phyloP scores from a whole-genome alignment of 2,888 invertebrate genomes.

The Agrotis segetum region DNA sequence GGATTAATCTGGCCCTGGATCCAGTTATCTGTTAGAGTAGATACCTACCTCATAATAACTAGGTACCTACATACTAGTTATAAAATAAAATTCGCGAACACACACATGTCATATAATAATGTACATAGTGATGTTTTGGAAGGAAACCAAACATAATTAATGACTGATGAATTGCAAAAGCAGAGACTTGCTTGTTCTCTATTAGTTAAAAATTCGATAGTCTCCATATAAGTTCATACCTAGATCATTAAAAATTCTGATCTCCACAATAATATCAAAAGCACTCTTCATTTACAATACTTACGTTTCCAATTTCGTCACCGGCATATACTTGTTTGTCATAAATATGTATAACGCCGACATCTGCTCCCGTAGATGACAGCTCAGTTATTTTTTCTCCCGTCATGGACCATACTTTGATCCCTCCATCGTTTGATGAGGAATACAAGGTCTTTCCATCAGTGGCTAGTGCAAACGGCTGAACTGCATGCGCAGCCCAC shows the following conservation, averaged over 20 bases:
- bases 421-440: constrained; percentile 92
- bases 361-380: constrained; percentile 82
- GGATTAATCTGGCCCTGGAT: too few relatives aligned
- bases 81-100: too few relatives aligned
- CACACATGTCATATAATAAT: too few relatives aligned
- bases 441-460: constrained; percentile 89
- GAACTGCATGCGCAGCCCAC: constrained; percentile 92
- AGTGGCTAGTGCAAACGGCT: constrained; percentile 91
- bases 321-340: constrained; percentile 90
- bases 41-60: too few relatives aligned
- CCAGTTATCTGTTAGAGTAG: too few relatives aligned
- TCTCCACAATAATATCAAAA: background rate
- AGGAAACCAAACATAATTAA: background rate
- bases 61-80: too few relatives aligned
- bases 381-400: constrained; percentile 82
- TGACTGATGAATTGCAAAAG: background rate
- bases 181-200: background rate
- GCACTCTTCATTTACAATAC: constrained; percentile 54
- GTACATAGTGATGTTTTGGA: too few relatives aligned
- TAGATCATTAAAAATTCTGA: too few relatives aligned
- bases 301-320: constrained; percentile 92
- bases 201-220: background rate
- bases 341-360: constrained; percentile 77
- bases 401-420: constrained; percentile 89
- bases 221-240: background rate